Percentiles rank a stretch among this genome's conserved stretches.
phyloP scores from a whole-genome alignment of 2,797 vertebrate genomes.

The Rhinoraja longicauda region DNA sequence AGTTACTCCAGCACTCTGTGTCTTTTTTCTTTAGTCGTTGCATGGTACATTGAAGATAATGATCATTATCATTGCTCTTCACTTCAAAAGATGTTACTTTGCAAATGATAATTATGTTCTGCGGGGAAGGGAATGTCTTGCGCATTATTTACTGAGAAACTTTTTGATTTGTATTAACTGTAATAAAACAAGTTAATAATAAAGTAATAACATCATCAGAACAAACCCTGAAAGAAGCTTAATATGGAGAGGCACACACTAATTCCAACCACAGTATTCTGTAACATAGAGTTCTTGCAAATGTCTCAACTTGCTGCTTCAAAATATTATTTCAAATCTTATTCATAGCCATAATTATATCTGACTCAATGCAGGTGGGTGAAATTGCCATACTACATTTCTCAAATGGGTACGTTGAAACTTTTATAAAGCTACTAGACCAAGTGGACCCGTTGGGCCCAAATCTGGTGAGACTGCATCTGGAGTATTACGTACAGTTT shows the following conservation, averaged over 20 bases:
- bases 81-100: not conserved
- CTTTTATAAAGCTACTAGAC: not conserved
- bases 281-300: not conserved
- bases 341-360: not conserved
- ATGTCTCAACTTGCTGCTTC: not conserved
- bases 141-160: not conserved
- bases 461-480: too few species aligned
- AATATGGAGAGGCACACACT: not conserved
- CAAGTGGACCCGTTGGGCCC: too few species aligned
- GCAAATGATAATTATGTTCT: not conserved
- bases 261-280: not conserved
- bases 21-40: not conserved
- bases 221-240: not conserved
- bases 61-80: not conserved
- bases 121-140: not conserved
- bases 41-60: not conserved
- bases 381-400: not conserved
- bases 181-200: not conserved
- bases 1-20: too few species aligned
- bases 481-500: too few species aligned
- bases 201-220: not conserved
- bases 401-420: not conserved
- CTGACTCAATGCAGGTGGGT: not conserved
- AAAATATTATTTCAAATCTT: not conserved
- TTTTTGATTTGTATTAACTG: not conserved